phyloP scores from a whole-genome alignment of 2,888 invertebrate genomes.

The Notodonta dromedarius region DNA sequence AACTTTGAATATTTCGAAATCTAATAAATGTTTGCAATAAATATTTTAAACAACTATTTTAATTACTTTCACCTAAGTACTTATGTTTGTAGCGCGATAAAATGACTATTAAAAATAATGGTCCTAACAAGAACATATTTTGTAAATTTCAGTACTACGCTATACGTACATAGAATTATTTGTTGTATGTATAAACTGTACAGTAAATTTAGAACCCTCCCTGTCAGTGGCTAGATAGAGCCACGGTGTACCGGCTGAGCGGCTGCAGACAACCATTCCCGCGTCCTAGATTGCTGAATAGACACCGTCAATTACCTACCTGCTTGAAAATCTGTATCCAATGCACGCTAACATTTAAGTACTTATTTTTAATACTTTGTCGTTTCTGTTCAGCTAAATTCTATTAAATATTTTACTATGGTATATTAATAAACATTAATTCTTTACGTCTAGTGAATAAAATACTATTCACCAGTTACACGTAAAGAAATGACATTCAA shows the following conservation, averaged over 20 bases:
- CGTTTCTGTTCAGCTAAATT: too few relatives aligned
- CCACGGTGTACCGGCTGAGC: constrained; percentile 18
- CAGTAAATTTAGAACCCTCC: constrained; percentile 8
- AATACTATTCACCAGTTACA: too few relatives aligned
- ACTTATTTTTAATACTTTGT: background rate
- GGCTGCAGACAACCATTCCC: constrained; percentile 17
- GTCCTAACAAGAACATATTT: too few relatives aligned
- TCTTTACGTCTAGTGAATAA: too few relatives aligned
- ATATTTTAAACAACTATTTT: background rate
- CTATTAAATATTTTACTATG: too few relatives aligned
- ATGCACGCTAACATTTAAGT: background rate
- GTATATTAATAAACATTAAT: too few relatives aligned
- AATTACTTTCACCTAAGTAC: background rate
- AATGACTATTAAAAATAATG: too few relatives aligned
- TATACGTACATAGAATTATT: too few relatives aligned
- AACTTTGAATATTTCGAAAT: background rate
- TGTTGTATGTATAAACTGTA: too few relatives aligned
- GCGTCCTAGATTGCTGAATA: constrained; percentile 24
- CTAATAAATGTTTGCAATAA: background rate
- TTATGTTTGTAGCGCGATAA: too few relatives aligned
- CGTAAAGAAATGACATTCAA: background rate
- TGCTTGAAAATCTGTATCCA: constrained; percentile 17
- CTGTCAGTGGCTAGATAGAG: background rate
- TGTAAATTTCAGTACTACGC: too few relatives aligned
- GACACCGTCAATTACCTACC: constrained; percentile 22